Percentiles rank a stretch among this genome's conserved stretches.
Evolutionary conservation across 2,888 invertebrate genomes (phyloP).

Genomic region (Pandemis cinnamomeana): DNA sequence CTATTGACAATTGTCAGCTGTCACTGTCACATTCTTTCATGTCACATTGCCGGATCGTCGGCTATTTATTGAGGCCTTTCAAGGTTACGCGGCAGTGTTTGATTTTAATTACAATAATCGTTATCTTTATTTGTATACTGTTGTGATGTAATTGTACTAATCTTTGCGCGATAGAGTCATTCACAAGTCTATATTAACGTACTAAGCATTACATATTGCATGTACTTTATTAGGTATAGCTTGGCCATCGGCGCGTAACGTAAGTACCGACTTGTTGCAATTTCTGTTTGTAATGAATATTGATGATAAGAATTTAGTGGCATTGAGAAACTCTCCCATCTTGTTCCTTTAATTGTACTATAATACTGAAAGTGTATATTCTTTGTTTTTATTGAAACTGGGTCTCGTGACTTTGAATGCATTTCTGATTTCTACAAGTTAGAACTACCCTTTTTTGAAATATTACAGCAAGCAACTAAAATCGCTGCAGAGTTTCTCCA

Average conservation of each 20-base stretch:
- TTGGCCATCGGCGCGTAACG: constrained; percentile 35
- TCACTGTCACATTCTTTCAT: constrained; percentile 19
- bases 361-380: not conserved
- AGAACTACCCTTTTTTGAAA: not conserved
- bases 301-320: constrained; percentile 25
- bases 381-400: not conserved
- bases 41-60: constrained; percentile 13
- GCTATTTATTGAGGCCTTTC: not conserved
- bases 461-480: not conserved
- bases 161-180: constrained; percentile 15
- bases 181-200: constrained; percentile 16
- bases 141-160: constrained; percentile 53
- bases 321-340: not conserved
- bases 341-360: not conserved
- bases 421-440: not conserved
- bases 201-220: constrained; percentile 24
- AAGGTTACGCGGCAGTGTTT: constrained; percentile 40
- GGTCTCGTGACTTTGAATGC: not conserved
- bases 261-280: constrained; percentile 24
- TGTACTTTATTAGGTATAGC: constrained; percentile 1
- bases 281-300: constrained; percentile 28
- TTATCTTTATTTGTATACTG: constrained; percentile 50
- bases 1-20: constrained; percentile 43
- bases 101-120: constrained; percentile 46
- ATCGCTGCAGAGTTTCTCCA: not conserved